Base-by-base conservation (phyloP, 2,888 invertebrate genomes). In the Zaprionus lineosus region DNA sequence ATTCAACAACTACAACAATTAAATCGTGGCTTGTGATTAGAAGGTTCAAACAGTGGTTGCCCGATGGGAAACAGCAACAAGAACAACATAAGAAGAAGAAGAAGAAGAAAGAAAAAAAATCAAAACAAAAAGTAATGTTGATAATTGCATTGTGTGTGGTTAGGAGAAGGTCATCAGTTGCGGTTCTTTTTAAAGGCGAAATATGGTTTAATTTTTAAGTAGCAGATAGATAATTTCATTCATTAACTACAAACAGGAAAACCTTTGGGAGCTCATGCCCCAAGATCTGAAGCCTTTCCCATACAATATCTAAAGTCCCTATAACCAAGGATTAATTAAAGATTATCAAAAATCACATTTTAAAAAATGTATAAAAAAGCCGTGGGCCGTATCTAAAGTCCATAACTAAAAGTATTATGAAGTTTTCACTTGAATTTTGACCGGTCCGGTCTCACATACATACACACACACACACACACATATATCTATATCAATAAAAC, bases 21-120 rank as follows among this genome's bases (percentile, higher is more conserved):
- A 72, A 69, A 65, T 65, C 71, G 76, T 40, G 81, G 77, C 62
- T 55, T 53, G 44, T 61, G 74, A 74, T 81, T 81, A 72, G 79
- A 56, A 26, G 55, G 57, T 60, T 71, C 58, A 14, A 55, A 47
- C 56, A 16, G 43, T 50, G 73, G 63, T 53, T 53, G 37, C 26
- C 21, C 43, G 12, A 33, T 67, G 62, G 57, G n/a, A n/a, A n/a
- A n/a, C n/a, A 66, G 70, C 40, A 41, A 46, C 18, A 47, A 15
- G 14, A 37, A 21, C 19, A 43, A 19, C 40, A 34, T 14, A 24
- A 28, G 3, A 8, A 15, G 6, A 2, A n/a, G n/a, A n/a, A n/a
- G n/a, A 41, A 46, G 15, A 47, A 15, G 14, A 37, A 21, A 15
- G 40, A 19, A 46, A 34, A 12, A 24, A 28, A 2, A 8, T 8